Evolutionary conservation across 2,113 vertebrate genomes (phyloP), one percentile per base, ranked within the genome.

Genomic region (Coptodon bakossiorum): DNA sequence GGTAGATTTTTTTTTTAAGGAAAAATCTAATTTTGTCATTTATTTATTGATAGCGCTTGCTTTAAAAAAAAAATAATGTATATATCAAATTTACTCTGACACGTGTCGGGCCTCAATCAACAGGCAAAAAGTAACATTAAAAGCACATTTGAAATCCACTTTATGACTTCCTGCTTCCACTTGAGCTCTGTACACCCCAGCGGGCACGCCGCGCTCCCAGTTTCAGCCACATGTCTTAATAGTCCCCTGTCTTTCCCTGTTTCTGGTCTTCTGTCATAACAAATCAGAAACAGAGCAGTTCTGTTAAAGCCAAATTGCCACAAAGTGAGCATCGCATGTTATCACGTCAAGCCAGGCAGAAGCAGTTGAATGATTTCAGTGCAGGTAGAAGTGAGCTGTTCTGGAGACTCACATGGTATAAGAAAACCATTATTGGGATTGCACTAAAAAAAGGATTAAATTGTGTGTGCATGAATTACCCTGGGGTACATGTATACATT

Each of bases 381-480:
- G 71, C 84, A 85, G 31, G 78, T 79, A 68, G 61, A 79, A 86
- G 81, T 24, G 31, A 86, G 79, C 22, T 19, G 11, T 50, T 86
- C 38, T n/a, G 71, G 14, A 48, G 63, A 80, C 56, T 79, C 24
- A 73, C 83, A 50, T 7, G 17, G 61, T 50, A n/a, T 66, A 66
- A 40, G 63, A 53, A 89, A 91, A 90, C 86, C 88, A 91, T 92
- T 93, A 87, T 63, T 81, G 22, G 48, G 71, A 88, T 82, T 83
- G 81, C 50, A 63, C 57, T 57, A 48, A 81, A 82, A 91, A 66
- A 38, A 53, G 80, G 80, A 88, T 86, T 81, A 85, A 79, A 61
- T 34, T 68, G 57, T 29, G 53, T 50, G 53, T 68, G 48, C 63
- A 29, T 66, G 8, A 13, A 19, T 19, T 31, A 13, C 16, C 45